Evolutionary conservation across 1,140 invertebrate species (phyloP).

Genomic region (Conus ventricosus): DNA sequence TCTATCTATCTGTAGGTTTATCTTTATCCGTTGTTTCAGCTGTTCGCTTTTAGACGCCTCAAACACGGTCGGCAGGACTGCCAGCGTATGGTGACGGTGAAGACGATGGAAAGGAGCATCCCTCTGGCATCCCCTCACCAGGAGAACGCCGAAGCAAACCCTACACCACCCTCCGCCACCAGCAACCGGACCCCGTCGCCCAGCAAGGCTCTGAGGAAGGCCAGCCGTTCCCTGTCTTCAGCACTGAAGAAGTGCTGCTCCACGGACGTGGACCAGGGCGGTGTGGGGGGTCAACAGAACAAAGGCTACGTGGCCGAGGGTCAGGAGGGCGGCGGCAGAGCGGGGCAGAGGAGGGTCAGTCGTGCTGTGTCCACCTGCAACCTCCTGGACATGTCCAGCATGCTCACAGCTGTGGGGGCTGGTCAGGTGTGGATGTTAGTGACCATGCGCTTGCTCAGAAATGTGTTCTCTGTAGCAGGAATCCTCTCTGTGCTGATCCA

Average conservation of each 20-base stretch:
- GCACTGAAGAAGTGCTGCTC: slow-evolving; percentile 13
- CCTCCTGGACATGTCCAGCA: background rate
- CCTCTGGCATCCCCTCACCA: background rate
- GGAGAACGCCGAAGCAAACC: background rate
- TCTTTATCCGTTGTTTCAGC: background rate
- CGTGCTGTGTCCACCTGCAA: slow-evolving; percentile 17
- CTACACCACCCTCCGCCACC: background rate
- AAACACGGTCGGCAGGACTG: background rate
- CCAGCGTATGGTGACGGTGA: background rate
- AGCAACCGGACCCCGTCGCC: background rate
- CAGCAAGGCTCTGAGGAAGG: background rate
- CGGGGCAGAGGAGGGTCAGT: background rate
- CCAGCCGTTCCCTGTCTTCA: background rate
- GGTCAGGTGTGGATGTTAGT: too few relatives aligned
- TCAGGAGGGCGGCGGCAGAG: too few relatives aligned
- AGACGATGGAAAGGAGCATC: background rate
- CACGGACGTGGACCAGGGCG: background rate
- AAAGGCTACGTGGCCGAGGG: too few relatives aligned
- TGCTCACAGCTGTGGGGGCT: background rate
- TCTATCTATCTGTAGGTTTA: too few relatives aligned
- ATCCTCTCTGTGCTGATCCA: background rate
- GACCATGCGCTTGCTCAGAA: background rate
- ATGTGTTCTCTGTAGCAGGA: background rate
- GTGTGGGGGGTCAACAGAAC: too few relatives aligned
- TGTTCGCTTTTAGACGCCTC: background rate